These are phyloP conservation scores for Acrocephalus kingi DNA, from an alignment of 2,113 vertebrate species.

Conservation along the genomic window DNA sequence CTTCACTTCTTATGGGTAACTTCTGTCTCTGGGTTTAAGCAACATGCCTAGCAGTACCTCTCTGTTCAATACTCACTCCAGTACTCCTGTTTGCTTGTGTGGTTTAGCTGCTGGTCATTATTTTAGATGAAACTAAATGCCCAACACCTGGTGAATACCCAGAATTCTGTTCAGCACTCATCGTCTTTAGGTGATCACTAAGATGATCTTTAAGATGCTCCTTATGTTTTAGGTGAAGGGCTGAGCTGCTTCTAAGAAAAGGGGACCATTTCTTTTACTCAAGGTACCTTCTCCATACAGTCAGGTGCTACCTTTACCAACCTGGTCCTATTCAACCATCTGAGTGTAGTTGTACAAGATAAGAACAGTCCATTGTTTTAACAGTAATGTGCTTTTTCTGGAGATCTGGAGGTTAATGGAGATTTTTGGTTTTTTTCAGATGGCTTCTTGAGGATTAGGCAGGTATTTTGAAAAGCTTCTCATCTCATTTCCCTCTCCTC, in stretches of 20 bases:
- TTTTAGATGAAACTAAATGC: neutral
- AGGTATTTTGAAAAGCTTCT: neutral
- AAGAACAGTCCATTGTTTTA: neutral
- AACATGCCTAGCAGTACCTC: neutral
- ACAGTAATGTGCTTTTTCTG: neutral
- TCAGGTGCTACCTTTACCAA: neutral
- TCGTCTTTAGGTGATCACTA: neutral
- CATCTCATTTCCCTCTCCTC: neutral
- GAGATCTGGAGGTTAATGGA: neutral
- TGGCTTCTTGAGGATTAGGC: neutral
- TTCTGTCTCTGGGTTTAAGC: neutral
- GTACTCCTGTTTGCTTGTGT: neutral
- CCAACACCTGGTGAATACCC: neutral
- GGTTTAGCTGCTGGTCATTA: neutral
- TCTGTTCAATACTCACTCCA: fast-evolving
- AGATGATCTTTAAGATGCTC: neutral
- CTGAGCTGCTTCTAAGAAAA: neutral
- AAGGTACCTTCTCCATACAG: neutral
- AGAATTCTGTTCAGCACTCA: neutral
- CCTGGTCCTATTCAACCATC: neutral
- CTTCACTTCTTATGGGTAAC: conserved; percentile 83
- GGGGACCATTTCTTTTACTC: neutral
- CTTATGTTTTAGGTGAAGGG: neutral
- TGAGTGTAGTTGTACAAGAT: neutral
- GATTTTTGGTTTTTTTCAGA: neutral